Conservation (phyloP, 2,888 invertebrate genomes). For the Patella ulyssiponensis region DNA sequence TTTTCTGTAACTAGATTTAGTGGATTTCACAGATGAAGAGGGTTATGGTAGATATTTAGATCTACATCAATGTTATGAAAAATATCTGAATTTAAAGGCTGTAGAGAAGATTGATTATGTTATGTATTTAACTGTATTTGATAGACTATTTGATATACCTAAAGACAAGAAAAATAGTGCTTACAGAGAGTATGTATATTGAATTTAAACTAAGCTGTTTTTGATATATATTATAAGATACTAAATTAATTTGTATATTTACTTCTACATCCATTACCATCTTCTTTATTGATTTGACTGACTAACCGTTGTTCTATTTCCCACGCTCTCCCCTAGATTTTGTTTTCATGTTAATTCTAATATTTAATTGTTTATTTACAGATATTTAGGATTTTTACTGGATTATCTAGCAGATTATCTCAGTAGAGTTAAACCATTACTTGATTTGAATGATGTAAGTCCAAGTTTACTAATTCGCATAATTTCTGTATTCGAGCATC, state of each 20-base stretch:
- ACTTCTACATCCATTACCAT: neutral
- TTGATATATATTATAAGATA: too few relatives aligned
- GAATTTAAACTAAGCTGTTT: neutral
- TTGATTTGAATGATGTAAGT: constrained; percentile 79
- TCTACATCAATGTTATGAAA: constrained; percentile 95
- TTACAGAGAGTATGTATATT: constrained; percentile 80
- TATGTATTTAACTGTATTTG: constrained; percentile 92
- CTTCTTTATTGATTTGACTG: neutral
- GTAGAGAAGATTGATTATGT: constrained; percentile 94
- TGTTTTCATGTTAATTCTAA: too few relatives aligned
- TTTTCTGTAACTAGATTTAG: constrained; percentile 75
- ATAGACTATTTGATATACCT: constrained; percentile 95
- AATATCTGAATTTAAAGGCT: constrained; percentile 96
- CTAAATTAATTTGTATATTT: neutral
- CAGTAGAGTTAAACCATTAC: constrained; percentile 86
- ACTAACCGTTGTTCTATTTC: too few relatives aligned
- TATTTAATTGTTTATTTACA: constrained; percentile 38
- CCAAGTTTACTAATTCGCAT: neutral
- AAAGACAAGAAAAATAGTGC: constrained; percentile 77
- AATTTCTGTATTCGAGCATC: too few relatives aligned
- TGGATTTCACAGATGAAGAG: constrained; percentile 99
- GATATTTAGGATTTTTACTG: constrained; percentile 85
- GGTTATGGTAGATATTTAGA: constrained; percentile 99
- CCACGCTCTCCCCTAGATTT: too few relatives aligned
- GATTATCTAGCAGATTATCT: constrained; percentile 90